These are phyloP conservation scores for Zeugodacus cucurbitae DNA, from an alignment of 1,140 invertebrate species.

Conservation along the genomic window DNA sequence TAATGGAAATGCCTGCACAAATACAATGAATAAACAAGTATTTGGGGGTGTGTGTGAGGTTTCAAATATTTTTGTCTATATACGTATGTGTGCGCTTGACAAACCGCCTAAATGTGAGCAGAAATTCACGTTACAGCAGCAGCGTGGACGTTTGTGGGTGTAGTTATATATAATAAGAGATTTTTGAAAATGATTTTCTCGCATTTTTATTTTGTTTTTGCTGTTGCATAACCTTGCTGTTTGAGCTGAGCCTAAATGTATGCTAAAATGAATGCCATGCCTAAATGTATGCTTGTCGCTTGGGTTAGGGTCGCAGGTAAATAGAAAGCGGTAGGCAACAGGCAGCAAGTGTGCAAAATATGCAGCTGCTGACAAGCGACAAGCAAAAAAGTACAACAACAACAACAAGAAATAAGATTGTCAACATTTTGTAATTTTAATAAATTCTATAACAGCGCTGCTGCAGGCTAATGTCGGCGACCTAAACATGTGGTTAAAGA, in stretches of 20 bases:
- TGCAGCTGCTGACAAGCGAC: background rate
- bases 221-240: background rate
- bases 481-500: background rate
- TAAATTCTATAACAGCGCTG: background rate
- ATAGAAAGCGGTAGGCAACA: too few relatives aligned
- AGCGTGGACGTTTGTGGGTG: background rate
- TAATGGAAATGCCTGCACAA: constrained; percentile 26
- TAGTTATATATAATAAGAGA: background rate
- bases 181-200: background rate
- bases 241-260: background rate
- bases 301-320: background rate
- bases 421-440: constrained; percentile 33
- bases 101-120: background rate
- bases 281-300: background rate
- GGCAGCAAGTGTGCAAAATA: background rate
- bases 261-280: background rate
- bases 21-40: background rate
- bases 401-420: background rate
- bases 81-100: background rate
- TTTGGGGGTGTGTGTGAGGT: background rate
- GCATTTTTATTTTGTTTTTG: background rate
- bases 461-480: background rate
- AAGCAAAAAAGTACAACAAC: background rate
- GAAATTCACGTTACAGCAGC: background rate
- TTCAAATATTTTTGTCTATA: too few relatives aligned